Conservation (phyloP, 2,113 vertebrate species). For the Pardalotus punctatus region DNA sequence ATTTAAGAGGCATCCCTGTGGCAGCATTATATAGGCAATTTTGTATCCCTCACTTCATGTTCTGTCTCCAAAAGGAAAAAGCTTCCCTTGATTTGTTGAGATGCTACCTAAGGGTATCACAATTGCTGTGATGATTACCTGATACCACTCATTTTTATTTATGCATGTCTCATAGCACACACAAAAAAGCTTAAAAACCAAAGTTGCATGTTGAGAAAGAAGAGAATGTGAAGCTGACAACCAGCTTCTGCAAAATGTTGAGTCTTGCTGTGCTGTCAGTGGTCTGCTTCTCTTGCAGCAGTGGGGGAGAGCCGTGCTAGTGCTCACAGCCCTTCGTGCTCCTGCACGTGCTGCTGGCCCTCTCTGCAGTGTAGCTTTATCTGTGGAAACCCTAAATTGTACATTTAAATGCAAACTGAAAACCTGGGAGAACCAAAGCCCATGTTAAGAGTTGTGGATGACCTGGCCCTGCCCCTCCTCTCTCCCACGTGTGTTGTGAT, state of each 20-base stretch:
- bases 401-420: neutral
- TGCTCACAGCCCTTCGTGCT: neutral
- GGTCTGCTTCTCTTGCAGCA: neutral
- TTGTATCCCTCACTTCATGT: neutral
- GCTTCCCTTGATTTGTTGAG: conserved; percentile 5
- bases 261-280: neutral
- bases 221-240: neutral
- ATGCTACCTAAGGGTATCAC: neutral
- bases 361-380: neutral
- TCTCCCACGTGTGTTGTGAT: neutral
- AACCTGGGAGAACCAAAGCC: neutral
- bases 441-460: neutral
- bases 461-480: neutral
- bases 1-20: conserved; percentile 16
- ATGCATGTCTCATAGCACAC: conserved; percentile 16
- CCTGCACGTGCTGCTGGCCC: neutral
- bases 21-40: conserved; percentile 4
- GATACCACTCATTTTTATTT: conserved; percentile 4
- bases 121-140: neutral
- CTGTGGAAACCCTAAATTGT: neutral
- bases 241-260: neutral
- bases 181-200: neutral
- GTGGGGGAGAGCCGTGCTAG: neutral
- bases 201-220: conserved; percentile 19
- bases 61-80: conserved; percentile 4